Percentiles rank a stretch among this genome's conserved stretches.
phyloP scores from a whole-genome alignment of 64 coral and sea anemone genomes.

The Montipora efflorescens region DNA sequence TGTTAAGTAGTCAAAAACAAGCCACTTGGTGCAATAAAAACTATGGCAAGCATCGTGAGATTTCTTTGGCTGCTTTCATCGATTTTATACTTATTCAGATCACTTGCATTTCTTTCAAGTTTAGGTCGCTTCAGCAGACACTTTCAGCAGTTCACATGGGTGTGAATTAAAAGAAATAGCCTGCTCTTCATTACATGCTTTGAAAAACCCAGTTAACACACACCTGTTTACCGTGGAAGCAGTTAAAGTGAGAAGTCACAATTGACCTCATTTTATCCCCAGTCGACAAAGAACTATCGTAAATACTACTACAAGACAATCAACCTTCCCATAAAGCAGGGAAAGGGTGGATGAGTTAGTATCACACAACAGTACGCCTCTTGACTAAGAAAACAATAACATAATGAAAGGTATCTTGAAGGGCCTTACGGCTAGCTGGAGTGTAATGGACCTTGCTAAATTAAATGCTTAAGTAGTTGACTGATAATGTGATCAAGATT shows the following conservation, averaged over 20 bases:
- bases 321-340: too few species aligned
- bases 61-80: neutral
- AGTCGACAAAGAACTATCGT: too few species aligned
- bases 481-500: neutral
- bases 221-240: neutral
- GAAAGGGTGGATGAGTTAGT: neutral
- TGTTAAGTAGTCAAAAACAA: neutral
- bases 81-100: neutral
- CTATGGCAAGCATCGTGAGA: neutral
- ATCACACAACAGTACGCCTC: neutral
- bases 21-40: neutral
- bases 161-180: neutral
- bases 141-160: conserved; percentile 19
- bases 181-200: neutral
- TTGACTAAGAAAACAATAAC: neutral
- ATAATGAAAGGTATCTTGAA: neutral
- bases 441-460: too few species aligned
- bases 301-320: too few species aligned
- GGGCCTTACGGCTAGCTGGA: neutral
- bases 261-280: too few species aligned
- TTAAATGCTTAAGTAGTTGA: neutral
- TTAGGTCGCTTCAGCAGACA: neutral
- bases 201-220: neutral
- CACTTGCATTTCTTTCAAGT: neutral
- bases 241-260: too few species aligned